phyloP scores from a whole-genome alignment of 2,113 vertebrate species.

The Pomatostomus ruficeps region DNA sequence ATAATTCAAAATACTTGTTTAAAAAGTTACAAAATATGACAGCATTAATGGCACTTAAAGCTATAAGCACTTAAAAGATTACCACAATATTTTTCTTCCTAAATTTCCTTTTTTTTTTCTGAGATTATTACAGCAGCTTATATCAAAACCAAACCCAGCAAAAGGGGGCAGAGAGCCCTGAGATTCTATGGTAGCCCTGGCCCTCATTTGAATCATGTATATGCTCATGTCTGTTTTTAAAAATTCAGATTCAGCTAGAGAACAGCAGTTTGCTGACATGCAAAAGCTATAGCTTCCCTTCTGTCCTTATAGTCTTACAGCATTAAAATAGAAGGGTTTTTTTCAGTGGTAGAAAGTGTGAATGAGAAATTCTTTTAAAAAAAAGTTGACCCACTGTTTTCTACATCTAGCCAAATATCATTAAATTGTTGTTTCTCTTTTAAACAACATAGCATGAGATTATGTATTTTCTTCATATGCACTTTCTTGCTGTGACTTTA shows the following conservation, averaged over 20 bases:
- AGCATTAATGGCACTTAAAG: constrained; percentile 80
- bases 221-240: constrained; percentile 39
- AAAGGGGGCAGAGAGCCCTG: constrained; percentile 70
- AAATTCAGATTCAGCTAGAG: constrained; percentile 54
- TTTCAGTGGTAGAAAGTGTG: constrained; percentile 61
- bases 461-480: neutral
- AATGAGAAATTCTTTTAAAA: constrained; percentile 21
- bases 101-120: neutral
- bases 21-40: constrained; percentile 65
- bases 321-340: constrained; percentile 22
- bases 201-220: constrained; percentile 39
- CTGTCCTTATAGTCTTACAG: constrained; percentile 38
- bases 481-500: neutral
- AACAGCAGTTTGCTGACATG: constrained; percentile 71
- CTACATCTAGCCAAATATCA: constrained; percentile 25
- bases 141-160: constrained; percentile 54
- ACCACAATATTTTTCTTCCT: constrained; percentile 8
- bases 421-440: neutral
- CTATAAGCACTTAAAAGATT: constrained; percentile 75
- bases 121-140: constrained; percentile 20
- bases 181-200: constrained; percentile 64
- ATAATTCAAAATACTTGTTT: constrained; percentile 53
- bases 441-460: neutral
- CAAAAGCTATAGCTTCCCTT: constrained; percentile 68
- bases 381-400: constrained; percentile 27